Evolutionary conservation across 2,797 vertebrate species (phyloP).

Genomic region (Limnodromus scolopaceus): DNA sequence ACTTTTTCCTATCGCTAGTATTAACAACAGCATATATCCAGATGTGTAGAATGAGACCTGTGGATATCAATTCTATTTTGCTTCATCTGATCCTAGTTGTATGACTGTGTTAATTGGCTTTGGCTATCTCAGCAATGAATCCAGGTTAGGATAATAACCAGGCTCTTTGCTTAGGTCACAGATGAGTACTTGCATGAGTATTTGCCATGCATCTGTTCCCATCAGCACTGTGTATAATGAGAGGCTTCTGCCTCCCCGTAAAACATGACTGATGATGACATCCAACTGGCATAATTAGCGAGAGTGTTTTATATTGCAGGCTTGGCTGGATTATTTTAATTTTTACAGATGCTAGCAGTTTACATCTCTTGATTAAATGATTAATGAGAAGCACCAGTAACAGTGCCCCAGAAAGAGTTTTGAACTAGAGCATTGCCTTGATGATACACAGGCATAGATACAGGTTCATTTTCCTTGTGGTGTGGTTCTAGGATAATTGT

Average conservation of each 20-base stretch:
- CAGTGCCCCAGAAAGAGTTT: background rate
- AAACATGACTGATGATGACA: background rate
- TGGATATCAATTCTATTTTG: background rate
- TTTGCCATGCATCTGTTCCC: background rate
- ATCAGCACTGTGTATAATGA: background rate
- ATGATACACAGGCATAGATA: background rate
- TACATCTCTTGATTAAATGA: background rate
- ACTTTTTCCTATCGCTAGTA: background rate
- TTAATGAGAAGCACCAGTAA: background rate
- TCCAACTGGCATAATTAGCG: background rate
- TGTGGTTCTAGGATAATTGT: background rate
- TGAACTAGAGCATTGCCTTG: background rate
- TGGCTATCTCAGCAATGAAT: background rate
- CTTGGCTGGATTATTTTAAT: background rate
- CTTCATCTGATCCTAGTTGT: background rate
- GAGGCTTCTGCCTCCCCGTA: background rate
- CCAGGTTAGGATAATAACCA: background rate
- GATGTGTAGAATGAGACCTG: background rate
- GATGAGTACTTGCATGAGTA: background rate
- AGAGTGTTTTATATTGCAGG: background rate
- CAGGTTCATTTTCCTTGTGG: background rate
- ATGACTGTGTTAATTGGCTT: slow-evolving; percentile 1
- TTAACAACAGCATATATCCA: background rate
- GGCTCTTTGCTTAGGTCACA: background rate
- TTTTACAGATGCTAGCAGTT: background rate